Percentiles rank a stretch among this genome's conserved stretches.
Conservation (phyloP, 2,113 vertebrate species). For the Salvelinus namaycush region DNA sequence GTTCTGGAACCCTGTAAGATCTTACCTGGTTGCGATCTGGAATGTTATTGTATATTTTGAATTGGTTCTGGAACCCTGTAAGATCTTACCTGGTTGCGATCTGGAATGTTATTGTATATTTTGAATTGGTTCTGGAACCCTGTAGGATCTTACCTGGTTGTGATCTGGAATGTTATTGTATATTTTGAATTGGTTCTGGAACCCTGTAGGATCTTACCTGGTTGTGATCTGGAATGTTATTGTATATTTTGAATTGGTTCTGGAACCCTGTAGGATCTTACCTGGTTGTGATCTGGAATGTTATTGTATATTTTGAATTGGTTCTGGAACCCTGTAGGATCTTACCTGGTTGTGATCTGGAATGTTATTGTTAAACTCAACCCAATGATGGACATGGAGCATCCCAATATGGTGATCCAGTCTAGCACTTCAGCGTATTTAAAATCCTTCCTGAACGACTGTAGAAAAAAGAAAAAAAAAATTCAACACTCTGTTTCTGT, state of each 20-base stretch:
- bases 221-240: not conserved
- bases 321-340: not conserved
- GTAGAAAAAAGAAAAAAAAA: not conserved
- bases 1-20: not conserved
- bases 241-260: too few relatives aligned
- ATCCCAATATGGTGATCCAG: conserved; percentile 48
- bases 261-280: too few relatives aligned
- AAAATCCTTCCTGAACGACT: conserved; percentile 52
- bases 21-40: conserved; percentile 38
- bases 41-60: not conserved
- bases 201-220: too few relatives aligned
- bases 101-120: not conserved
- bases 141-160: too few relatives aligned
- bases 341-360: conserved; percentile 52
- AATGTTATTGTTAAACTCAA: conserved; percentile 52
- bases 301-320: too few relatives aligned
- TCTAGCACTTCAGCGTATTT: conserved; percentile 42
- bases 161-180: conserved; percentile 52
- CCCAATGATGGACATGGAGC: conserved; percentile 53
- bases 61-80: not conserved
- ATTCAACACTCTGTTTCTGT: not conserved
- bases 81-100: too few relatives aligned
- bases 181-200: too few relatives aligned
- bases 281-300: not conserved
- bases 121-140: too few relatives aligned